Conservation (phyloP, 2,888 invertebrate genomes). For the Drosophila nr. medialis region DNA sequence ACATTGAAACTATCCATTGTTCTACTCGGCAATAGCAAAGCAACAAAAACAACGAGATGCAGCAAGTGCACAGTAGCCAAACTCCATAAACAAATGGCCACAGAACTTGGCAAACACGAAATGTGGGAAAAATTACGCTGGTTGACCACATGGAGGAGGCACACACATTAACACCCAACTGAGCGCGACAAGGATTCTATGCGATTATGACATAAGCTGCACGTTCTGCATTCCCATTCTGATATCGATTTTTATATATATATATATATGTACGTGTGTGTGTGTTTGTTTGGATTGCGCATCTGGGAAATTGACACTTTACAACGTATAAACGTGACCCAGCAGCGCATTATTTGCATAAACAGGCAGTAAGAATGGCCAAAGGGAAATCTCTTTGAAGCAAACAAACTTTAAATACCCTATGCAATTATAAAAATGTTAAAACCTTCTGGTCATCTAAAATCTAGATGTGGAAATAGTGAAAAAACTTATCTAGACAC, state of each 20-base stretch:
- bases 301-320: slow-evolving; percentile 80
- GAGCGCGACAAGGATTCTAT: slow-evolving; percentile 44
- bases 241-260: slow-evolving; percentile 20
- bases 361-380: slow-evolving; percentile 36
- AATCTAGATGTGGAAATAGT: neutral
- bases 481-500: neutral
- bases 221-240: slow-evolving; percentile 62
- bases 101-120: slow-evolving; percentile 53
- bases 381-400: slow-evolving; percentile 2
- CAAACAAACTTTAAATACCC: slow-evolving; percentile 37
- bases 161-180: slow-evolving; percentile 71
- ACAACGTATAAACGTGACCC: slow-evolving; percentile 78
- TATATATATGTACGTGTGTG: slow-evolving; percentile 1
- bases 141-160: slow-evolving; percentile 34
- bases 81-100: slow-evolving; percentile 69
- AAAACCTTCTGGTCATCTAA: neutral
- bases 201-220: slow-evolving; percentile 78
- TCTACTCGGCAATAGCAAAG: slow-evolving; percentile 43
- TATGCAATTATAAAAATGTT: neutral
- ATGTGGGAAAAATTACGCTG: slow-evolving; percentile 70
- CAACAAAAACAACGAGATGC: slow-evolving; percentile 8
- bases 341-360: slow-evolving; percentile 72
- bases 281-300: slow-evolving; percentile 37
- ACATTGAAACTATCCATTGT: slow-evolving; percentile 79
- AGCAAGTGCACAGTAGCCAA: slow-evolving; percentile 71